phyloP scores from a whole-genome alignment of 92 coral and sea anemone genomes.

The Palythoa grandis region DNA sequence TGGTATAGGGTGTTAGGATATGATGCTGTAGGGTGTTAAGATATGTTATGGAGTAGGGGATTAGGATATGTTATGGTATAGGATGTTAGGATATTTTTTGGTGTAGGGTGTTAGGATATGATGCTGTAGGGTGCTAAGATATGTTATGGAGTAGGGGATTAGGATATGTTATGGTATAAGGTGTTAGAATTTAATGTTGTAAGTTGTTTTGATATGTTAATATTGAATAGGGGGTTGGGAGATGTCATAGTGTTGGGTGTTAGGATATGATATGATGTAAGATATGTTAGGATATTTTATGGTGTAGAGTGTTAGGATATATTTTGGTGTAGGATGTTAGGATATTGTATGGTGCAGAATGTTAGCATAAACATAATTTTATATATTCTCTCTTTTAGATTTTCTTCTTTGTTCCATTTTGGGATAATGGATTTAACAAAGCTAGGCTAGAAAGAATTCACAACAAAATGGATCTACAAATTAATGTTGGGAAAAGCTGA shows the following conservation, averaged over 20 bases:
- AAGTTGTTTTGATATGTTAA: background rate
- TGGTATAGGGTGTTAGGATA: background rate
- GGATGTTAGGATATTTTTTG: background rate
- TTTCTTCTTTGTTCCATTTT: conserved; percentile 93
- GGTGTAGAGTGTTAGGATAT: background rate
- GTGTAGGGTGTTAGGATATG: background rate
- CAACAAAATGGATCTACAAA: conserved; percentile 71
- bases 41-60: background rate
- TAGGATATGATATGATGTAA: background rate
- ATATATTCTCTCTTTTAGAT: conserved; percentile 51
- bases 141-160: background rate
- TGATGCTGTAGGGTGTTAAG: background rate
- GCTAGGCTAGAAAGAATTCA: conserved; percentile 83
- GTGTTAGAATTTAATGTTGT: background rate
- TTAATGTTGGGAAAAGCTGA: conserved; percentile 38
- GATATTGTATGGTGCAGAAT: background rate
- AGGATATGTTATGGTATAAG: background rate
- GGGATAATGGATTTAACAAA: conserved; percentile 76
- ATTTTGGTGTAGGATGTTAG: background rate
- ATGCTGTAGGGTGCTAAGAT: background rate
- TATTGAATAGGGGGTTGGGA: background rate
- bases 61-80: background rate
- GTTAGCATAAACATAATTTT: background rate
- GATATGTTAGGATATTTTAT: background rate
- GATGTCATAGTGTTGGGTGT: background rate